A percentile compares a stretch with the other conserved stretches of the same genome.
Evolutionary conservation across 2,797 vertebrate species (phyloP).

Genomic region (Macropodus opercularis): DNA sequence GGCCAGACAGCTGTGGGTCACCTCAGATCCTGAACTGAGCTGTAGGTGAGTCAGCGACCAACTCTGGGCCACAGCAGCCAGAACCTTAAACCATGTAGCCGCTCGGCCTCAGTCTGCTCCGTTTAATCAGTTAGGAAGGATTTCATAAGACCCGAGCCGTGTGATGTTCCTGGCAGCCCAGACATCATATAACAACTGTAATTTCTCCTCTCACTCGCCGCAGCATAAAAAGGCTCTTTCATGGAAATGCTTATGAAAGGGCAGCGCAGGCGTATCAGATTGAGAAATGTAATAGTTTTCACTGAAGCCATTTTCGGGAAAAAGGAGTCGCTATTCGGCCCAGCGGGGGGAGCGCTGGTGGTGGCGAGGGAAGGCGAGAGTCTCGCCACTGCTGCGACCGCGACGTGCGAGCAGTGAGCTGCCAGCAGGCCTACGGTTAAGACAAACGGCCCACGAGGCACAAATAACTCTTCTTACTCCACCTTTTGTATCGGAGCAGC

Average conservation of each 20-base stretch:
- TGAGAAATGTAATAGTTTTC: conserved; percentile 67
- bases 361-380: background rate
- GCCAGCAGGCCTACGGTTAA: conserved; percentile 55
- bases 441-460: conserved; percentile 52
- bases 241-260: conserved; percentile 58
- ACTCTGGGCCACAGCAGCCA: conserved; percentile 10
- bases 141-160: conserved; percentile 47
- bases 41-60: too few species aligned
- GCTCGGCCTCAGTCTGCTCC: conserved; percentile 12
- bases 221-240: conserved; percentile 63
- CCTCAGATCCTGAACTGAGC: background rate
- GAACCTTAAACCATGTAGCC: conserved; percentile 18
- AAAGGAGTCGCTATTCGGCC: conserved; percentile 42
- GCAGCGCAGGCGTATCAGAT: conserved; percentile 56
- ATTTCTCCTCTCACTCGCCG: conserved; percentile 61
- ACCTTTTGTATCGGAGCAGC: conserved; percentile 12
- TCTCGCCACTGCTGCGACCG: conserved; percentile 66
- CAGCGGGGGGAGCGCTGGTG: background rate
- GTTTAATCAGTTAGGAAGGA: conserved; percentile 49
- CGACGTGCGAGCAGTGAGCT: conserved; percentile 60
- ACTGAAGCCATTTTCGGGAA: conserved; percentile 62
- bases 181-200: conserved; percentile 48
- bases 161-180: conserved; percentile 54
- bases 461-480: conserved; percentile 26
- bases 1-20: conserved; percentile 29